Percentiles rank a stretch among this genome's conserved stretches.
Evolutionary conservation across 2,797 vertebrate genomes (phyloP).

Genomic region (Catamblyrhynchus diadema): DNA sequence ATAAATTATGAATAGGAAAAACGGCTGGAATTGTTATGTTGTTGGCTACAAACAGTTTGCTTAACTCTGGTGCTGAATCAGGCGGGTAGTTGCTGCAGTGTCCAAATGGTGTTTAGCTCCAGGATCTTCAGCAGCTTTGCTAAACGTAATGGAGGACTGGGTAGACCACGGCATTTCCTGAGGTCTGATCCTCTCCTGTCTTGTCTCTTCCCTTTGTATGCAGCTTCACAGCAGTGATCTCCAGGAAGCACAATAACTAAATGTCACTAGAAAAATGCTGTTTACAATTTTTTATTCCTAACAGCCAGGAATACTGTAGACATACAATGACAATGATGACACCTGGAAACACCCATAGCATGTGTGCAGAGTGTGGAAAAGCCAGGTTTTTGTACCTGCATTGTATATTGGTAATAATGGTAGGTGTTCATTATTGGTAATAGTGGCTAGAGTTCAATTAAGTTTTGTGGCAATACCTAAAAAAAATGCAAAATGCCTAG

Average conservation of each 20-base stretch:
- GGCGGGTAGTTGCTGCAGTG: neutral
- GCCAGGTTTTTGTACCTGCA: neutral
- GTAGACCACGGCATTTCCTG: neutral
- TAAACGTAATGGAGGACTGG: rapidly evolving
- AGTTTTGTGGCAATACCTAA: neutral
- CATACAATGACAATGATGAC: neutral
- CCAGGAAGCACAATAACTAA: neutral
- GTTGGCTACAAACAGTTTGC: neutral
- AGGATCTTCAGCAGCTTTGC: neutral
- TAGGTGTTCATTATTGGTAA: neutral
- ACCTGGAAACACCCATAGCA: neutral
- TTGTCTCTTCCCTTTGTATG: neutral
- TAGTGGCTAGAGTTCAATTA: neutral
- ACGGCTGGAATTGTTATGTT: neutral
- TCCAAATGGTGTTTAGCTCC: neutral
- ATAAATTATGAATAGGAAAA: neutral
- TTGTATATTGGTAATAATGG: neutral
- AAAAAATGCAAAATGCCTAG: neutral
- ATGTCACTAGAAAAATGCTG: neutral
- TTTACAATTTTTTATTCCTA: neutral
- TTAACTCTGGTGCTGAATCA: neutral
- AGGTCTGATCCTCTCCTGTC: neutral
- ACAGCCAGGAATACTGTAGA: neutral
- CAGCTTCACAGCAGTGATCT: neutral
- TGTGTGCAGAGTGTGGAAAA: neutral